Percentiles rank a stretch among this genome's conserved stretches.
These are phyloP conservation scores for Bungarus multicinctus DNA, from an alignment of 2,113 vertebrate genomes.

Conservation along the genomic window DNA sequence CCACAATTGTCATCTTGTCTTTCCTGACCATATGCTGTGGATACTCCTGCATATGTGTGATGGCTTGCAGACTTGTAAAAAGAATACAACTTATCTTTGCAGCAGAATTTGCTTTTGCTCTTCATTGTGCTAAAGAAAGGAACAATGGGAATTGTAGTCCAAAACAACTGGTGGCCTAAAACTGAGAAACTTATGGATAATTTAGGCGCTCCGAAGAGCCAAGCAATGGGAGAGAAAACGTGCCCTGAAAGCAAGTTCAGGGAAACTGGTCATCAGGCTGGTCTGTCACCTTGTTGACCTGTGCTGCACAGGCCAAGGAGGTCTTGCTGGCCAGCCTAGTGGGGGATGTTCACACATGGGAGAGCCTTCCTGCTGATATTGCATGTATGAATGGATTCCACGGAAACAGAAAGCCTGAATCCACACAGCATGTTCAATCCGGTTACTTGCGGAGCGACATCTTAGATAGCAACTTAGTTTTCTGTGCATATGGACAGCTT, in stretches of 20 bases:
- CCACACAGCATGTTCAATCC: background rate
- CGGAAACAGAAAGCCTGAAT: background rate
- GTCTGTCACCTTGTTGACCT: background rate
- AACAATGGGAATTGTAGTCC: background rate
- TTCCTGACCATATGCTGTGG: background rate
- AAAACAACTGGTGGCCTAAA: background rate
- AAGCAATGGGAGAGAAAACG: background rate
- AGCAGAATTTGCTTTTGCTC: background rate
- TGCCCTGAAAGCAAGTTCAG: background rate
- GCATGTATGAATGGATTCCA: background rate
- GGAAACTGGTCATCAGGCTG: slow-evolving; percentile 1
- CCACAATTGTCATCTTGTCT: background rate
- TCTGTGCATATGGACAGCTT: background rate
- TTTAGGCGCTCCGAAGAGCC: background rate
- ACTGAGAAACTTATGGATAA: background rate
- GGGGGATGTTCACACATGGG: background rate
- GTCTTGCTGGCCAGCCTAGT: background rate
- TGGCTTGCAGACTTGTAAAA: background rate
- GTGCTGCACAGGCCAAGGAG: no score
- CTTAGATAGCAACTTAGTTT: background rate
- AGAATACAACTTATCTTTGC: background rate
- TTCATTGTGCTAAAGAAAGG: background rate
- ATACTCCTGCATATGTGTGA: background rate
- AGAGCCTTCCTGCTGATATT: background rate
- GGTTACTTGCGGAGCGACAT: background rate